Evolutionary conservation across 2,888 invertebrate genomes (phyloP), one percentile per base, ranked within the genome.

Genomic region (Stenodema calcarata): DNA sequence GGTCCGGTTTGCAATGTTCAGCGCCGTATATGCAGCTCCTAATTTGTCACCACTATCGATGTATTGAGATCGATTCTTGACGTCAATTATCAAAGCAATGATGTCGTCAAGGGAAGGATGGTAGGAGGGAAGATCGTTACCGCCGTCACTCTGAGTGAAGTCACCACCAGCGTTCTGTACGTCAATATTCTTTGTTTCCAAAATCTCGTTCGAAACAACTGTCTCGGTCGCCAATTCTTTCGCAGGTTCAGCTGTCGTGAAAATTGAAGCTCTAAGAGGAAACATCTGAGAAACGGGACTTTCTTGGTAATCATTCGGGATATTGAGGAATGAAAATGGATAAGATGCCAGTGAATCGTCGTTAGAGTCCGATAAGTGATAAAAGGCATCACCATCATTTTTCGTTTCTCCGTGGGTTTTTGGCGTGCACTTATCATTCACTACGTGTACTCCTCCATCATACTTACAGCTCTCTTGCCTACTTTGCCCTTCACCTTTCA

Each of bases 261-360:
- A 14, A 16, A 9, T 11, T 18, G 62, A 23, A 23, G n/a, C 54
- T 1, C 23, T 27, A 62, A 11, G 18, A 23, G 23, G 16, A 50
- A 16, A 3, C 4, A 6, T 54, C 54, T 54, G 27, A 70, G 4
- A 30, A 9, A 6, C 35, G 18, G 35, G 41, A 41, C 28, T 75
- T 35, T 75, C 73, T 11, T 75, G 18, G 35, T 7, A 41, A 35
- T 75, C 41, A 1, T 41, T 9, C 18, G 30, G 30, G 30, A 75
- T 75, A 9, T 75, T 41, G 16, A 75, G 41, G 18, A 75, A 75
- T 9, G 73, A 41, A 41, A 75, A 75, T 9, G 73, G 73, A 18
- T 75, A 75, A 18, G 73, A 75, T 4, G 73, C 73, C 73, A 75
- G 28, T n/a, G 73, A 41, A 23, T 78, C 78, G 23, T 78, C 42